These are phyloP conservation scores for Ganaspis brasiliensis DNA, from an alignment of 2,888 invertebrate genomes.

Conservation along the genomic window DNA sequence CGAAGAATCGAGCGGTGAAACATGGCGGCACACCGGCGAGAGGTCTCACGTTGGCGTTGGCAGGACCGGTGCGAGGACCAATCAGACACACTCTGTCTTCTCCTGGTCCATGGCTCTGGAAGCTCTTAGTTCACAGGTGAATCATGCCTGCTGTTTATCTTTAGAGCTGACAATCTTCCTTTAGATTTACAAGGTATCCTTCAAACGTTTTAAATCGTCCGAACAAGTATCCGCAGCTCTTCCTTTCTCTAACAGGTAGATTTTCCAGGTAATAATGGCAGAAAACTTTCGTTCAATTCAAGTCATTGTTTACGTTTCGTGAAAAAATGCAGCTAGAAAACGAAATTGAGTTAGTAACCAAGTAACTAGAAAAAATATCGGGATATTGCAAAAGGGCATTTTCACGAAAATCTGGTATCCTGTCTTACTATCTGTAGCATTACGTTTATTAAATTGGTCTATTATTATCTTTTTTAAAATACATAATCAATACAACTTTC, in stretches of 20 bases:
- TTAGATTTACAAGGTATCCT: slow-evolving; percentile 18
- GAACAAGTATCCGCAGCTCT: background rate
- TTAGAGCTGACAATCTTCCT: slow-evolving; percentile 14
- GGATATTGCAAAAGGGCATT: too few species aligned
- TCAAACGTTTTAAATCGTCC: slow-evolving; percentile 11
- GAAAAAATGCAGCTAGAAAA: slow-evolving; percentile 4
- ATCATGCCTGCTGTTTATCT: slow-evolving; percentile 13
- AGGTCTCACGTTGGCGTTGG: slow-evolving; percentile 49
- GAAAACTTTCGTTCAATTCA: background rate
- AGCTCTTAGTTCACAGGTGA: slow-evolving; percentile 16
- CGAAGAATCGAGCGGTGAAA: slow-evolving; percentile 60
- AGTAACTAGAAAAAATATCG: too few species aligned
- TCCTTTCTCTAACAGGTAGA: slow-evolving; percentile 2
- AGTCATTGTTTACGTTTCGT: background rate
- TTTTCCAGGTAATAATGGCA: slow-evolving; percentile 5
- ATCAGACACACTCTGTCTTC: slow-evolving; percentile 42
- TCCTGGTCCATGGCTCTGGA: slow-evolving; percentile 5
- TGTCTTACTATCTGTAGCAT: too few species aligned
- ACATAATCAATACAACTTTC: too few species aligned
- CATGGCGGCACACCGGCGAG: slow-evolving; percentile 60
- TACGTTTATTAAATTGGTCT: too few species aligned
- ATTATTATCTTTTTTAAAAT: too few species aligned
- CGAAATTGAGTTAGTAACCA: too few species aligned
- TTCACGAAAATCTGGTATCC: too few species aligned
- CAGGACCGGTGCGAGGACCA: slow-evolving; percentile 43